These are phyloP conservation scores for Graptemys geographica DNA, from an alignment of 2,797 vertebrate species.

Conservation along the genomic window DNA sequence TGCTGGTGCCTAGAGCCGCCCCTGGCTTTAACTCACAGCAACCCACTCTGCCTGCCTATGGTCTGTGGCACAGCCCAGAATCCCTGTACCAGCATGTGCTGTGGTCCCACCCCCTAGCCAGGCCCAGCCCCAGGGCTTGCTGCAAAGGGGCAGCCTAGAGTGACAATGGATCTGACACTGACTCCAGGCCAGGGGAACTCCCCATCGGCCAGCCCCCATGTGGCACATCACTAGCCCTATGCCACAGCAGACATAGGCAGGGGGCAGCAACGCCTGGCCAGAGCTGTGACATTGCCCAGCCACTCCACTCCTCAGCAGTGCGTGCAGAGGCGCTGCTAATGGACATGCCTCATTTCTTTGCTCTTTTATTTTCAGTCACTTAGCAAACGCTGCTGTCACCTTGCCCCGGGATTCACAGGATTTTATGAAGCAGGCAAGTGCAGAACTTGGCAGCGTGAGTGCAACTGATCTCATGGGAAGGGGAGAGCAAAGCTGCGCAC, in stretches of 20 bases:
- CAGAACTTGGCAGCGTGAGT: neutral
- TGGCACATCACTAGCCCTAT: neutral
- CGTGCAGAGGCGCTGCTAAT: neutral
- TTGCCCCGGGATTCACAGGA: neutral
- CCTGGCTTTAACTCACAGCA: too few relatives aligned
- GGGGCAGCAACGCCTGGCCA: too few relatives aligned
- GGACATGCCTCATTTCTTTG: neutral
- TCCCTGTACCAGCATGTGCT: too few relatives aligned
- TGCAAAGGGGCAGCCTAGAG: too few relatives aligned
- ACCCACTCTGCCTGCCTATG: too few relatives aligned
- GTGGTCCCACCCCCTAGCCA: too few relatives aligned
- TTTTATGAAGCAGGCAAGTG: neutral
- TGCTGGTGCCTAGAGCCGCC: too few relatives aligned
- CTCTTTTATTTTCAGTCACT: neutral
- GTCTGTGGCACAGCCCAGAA: too few relatives aligned
- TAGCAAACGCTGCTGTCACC: neutral
- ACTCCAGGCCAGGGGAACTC: neutral
- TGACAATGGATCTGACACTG: too few relatives aligned
- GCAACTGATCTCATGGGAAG: rapidly evolving
- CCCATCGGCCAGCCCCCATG: neutral
- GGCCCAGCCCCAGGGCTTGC: too few relatives aligned
- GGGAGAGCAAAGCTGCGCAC: neutral
- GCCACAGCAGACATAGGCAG: too few relatives aligned
- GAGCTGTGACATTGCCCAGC: too few relatives aligned
- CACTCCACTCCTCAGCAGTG: neutral